phyloP scores from a whole-genome alignment of 2,888 invertebrate species.

The Sicus ferrugineus region DNA sequence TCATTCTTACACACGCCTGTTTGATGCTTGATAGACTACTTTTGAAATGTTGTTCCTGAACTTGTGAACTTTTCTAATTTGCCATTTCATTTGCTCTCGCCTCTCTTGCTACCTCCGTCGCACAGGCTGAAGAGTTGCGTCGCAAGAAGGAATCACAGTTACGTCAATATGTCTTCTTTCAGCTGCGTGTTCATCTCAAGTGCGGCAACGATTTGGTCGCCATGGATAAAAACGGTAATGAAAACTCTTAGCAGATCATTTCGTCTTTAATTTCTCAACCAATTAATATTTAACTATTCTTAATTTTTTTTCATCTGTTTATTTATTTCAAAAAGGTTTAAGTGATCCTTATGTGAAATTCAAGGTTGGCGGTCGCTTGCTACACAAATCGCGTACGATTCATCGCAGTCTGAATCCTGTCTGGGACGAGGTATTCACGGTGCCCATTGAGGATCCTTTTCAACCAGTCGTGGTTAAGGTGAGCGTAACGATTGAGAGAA shows the following conservation, averaged over 20 bases:
- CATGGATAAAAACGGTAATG: constrained; percentile 91
- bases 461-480: constrained; percentile 87
- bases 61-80: not conserved
- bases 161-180: constrained; percentile 89
- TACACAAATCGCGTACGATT: constrained; percentile 94
- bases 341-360: constrained; percentile 99
- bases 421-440: constrained; percentile 97
- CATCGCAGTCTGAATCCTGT: constrained; percentile 93
- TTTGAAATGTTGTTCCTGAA: not conserved
- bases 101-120: not conserved
- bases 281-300: not conserved
- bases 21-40: not conserved
- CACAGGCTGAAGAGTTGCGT: constrained; percentile 73
- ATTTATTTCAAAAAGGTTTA: constrained; percentile 71
- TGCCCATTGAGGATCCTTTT: constrained; percentile 92
- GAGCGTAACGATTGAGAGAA: too few species aligned
- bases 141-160: constrained; percentile 76
- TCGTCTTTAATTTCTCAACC: not conserved
- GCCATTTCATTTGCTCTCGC: constrained; percentile 4
- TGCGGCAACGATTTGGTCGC: constrained; percentile 89
- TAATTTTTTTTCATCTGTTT: not conserved
- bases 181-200: constrained; percentile 87
- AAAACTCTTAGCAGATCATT: not conserved
- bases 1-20: not conserved
- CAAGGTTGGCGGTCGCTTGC: constrained; percentile 83